phyloP scores from a whole-genome alignment of 2,113 vertebrate genomes.

The Diadophis punctatus region DNA sequence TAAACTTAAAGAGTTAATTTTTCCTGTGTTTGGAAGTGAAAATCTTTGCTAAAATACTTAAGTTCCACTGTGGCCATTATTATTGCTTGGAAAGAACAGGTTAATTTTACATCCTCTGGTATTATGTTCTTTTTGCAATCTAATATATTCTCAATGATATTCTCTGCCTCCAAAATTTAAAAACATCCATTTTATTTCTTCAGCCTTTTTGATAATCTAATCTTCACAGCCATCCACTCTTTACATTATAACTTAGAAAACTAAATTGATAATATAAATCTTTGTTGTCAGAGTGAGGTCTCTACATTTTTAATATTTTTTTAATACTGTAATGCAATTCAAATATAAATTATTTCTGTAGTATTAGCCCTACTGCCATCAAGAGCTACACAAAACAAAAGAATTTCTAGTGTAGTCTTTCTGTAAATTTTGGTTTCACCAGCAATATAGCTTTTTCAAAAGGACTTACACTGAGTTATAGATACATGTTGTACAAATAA shows the following conservation, averaged over 20 bases:
- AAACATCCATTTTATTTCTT: background rate
- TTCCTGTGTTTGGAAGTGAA: background rate
- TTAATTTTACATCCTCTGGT: background rate
- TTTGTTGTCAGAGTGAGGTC: background rate
- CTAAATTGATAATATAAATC: background rate
- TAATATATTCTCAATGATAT: background rate
- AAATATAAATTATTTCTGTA: background rate
- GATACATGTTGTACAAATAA: slow-evolving; percentile 26
- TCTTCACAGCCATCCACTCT: background rate
- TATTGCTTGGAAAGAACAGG: background rate
- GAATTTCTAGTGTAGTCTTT: background rate
- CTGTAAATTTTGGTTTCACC: slow-evolving; percentile 15
- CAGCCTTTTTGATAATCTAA: background rate
- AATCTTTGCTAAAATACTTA: background rate
- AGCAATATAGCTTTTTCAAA: background rate
- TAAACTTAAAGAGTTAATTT: background rate
- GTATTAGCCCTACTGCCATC: background rate
- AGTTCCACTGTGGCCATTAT: background rate
- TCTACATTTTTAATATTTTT: background rate
- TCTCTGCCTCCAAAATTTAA: background rate
- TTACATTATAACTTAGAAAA: background rate
- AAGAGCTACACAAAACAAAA: background rate
- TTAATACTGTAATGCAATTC: background rate
- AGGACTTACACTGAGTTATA: slow-evolving; percentile 1
- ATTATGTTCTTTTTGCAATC: background rate